phyloP scores from a whole-genome alignment of 2,888 invertebrate species.

The Eueremaeus valkanovi region DNA sequence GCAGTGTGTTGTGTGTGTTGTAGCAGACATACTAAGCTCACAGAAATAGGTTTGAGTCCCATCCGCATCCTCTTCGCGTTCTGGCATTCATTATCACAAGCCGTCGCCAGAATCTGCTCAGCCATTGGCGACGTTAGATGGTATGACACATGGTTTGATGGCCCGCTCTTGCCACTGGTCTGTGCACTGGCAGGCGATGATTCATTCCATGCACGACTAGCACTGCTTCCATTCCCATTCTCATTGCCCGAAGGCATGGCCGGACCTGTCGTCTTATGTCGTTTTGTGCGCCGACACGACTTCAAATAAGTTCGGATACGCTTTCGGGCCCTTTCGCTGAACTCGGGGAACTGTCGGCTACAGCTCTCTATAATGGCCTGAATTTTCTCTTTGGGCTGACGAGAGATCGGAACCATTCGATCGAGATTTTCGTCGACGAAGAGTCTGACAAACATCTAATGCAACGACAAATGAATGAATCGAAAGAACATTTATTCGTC shows the following conservation, averaged over 20 bases:
- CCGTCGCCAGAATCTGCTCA: slow-evolving; percentile 89
- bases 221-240: neutral
- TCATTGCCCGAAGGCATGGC: slow-evolving; percentile 16
- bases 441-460: slow-evolving; percentile 91
- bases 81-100: slow-evolving; percentile 95
- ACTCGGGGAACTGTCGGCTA: slow-evolving; percentile 93
- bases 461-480: neutral
- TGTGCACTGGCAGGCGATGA: neutral
- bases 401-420: slow-evolving; percentile 92
- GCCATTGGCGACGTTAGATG: slow-evolving; percentile 95
- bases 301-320: slow-evolving; percentile 91
- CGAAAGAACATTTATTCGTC: neutral
- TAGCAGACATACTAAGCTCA: slow-evolving; percentile 38
- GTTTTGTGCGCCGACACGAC: slow-evolving; percentile 77
- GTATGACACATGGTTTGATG: slow-evolving; percentile 34
- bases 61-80: slow-evolving; percentile 95
- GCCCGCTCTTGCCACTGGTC: slow-evolving; percentile 17
- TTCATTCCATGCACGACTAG: slow-evolving; percentile 19
- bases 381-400: slow-evolving; percentile 96
- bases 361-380: slow-evolving; percentile 96
- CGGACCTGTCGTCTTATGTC: slow-evolving; percentile 31
- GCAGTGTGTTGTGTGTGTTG: neutral
- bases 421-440: slow-evolving; percentile 96
- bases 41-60: slow-evolving; percentile 78
- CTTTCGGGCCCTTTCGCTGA: slow-evolving; percentile 89